A percentile compares a stretch with the other conserved stretches of the same genome.
Evolutionary conservation across 2,797 vertebrate genomes (phyloP).

Genomic region (Philypnodon macrostomus): DNA sequence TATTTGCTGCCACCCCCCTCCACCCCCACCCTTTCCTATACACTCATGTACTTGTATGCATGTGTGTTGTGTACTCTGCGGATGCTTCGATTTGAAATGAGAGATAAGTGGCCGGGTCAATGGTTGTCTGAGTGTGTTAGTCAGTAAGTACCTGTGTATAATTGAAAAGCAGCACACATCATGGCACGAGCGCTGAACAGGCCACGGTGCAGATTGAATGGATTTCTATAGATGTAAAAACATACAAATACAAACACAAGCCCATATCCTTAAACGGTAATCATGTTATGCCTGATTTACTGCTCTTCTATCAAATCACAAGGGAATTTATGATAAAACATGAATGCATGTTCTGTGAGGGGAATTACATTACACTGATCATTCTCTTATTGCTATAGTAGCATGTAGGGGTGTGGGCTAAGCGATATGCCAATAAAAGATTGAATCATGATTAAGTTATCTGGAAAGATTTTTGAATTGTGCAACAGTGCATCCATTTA

Average conservation of each 20-base stretch:
- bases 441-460: too few relatives aligned
- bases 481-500: too few relatives aligned
- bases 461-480: too few relatives aligned
- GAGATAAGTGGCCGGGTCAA: conserved; percentile 10
- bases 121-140: conserved; percentile 16
- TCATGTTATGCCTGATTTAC: conserved; percentile 41
- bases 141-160: conserved; percentile 12
- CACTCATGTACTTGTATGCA: background rate
- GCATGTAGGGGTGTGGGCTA: too few relatives aligned
- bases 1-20: conserved; percentile 25
- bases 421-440: too few relatives aligned
- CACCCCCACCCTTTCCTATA: conserved; percentile 14
- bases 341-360: conserved; percentile 14
- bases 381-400: background rate
- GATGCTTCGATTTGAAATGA: conserved; percentile 13
- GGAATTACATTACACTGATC: background rate
- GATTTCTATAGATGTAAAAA: conserved; percentile 15
- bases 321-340: conserved; percentile 14
- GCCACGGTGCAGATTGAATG: conserved; percentile 8
- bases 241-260: too few relatives aligned
- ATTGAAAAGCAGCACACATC: background rate
- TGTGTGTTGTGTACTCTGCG: conserved; percentile 5
- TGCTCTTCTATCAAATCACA: conserved; percentile 29
- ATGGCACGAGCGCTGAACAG: background rate
- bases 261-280: conserved; percentile 19